Conservation (phyloP, 2,113 vertebrate genomes). For the Corapipo altera region DNA sequence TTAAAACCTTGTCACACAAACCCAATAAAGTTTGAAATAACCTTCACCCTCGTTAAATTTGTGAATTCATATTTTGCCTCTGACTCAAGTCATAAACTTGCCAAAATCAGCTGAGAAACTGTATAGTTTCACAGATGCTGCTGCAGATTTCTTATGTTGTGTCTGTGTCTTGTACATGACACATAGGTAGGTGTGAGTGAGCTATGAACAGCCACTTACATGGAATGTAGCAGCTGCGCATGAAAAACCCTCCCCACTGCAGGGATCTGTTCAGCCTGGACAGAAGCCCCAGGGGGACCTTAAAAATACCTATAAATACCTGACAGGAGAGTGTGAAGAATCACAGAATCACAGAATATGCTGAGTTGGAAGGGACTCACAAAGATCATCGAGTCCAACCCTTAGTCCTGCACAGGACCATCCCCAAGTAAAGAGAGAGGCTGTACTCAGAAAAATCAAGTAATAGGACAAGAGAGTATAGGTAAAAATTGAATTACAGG, state of each 20-base stretch:
- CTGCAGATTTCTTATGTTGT: not conserved
- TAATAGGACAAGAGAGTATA: not conserved
- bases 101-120: not conserved
- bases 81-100: not conserved
- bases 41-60: not conserved
- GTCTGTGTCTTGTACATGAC: not conserved
- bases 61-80: not conserved
- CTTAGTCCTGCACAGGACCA: too few relatives aligned
- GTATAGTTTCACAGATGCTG: not conserved
- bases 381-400: too few relatives aligned
- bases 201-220: too few relatives aligned
- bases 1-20: not conserved
- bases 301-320: not conserved
- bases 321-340: not conserved
- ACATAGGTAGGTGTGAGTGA: not conserved
- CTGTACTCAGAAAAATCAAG: not conserved
- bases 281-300: not conserved
- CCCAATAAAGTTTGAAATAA: not conserved
- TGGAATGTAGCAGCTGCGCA: not conserved
- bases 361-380: too few relatives aligned
- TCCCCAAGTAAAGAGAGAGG: too few relatives aligned
- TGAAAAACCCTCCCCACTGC: not conserved
- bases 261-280: not conserved
- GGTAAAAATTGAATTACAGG: not conserved
- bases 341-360: too few relatives aligned